Percentiles rank a stretch among this genome's conserved stretches.
Evolutionary conservation across 2,113 vertebrate genomes (phyloP).

Genomic region (Beaufortia kweichowensis): DNA sequence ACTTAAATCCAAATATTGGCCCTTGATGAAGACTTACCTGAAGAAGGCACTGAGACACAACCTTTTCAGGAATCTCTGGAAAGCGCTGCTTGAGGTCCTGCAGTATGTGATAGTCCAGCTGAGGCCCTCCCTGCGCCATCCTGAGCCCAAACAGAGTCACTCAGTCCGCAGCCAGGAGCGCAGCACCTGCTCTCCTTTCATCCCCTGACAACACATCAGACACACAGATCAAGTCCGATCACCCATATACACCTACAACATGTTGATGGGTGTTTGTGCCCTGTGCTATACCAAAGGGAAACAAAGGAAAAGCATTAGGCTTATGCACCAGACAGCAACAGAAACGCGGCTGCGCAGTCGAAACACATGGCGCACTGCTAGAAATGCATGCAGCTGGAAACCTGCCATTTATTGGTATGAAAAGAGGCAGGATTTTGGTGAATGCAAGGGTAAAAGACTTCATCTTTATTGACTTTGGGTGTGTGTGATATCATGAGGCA

Average conservation of each 20-base stretch:
- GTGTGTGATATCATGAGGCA: conserved; percentile 26
- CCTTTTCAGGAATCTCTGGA: conserved; percentile 95
- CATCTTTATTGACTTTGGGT: not conserved
- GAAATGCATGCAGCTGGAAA: conserved; percentile 12
- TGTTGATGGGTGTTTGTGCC: not conserved
- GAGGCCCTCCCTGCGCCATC: conserved; percentile 94
- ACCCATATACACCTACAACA: not conserved
- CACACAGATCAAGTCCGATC: not conserved
- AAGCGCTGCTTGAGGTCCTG: conserved; percentile 97
- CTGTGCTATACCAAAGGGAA: not conserved
- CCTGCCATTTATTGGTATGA: not conserved
- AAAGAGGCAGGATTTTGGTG: not conserved
- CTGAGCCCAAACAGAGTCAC: conserved; percentile 82
- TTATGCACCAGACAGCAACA: conserved; percentile 9
- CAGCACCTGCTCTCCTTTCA: conserved; percentile 83
- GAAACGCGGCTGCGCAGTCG: conserved; percentile 16
- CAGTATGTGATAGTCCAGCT: conserved; percentile 91
- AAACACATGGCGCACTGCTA: conserved; percentile 32
- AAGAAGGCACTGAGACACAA: conserved; percentile 96
- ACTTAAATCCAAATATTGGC: too few species aligned
- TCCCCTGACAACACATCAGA: conserved; percentile 67
- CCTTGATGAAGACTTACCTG: too few species aligned
- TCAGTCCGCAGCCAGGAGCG: conserved; percentile 79
- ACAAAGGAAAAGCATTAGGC: conserved; percentile 5
- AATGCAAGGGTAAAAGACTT: not conserved